Evolutionary conservation across 2,113 vertebrate genomes (phyloP).

Genomic region (Tor tambroides): DNA sequence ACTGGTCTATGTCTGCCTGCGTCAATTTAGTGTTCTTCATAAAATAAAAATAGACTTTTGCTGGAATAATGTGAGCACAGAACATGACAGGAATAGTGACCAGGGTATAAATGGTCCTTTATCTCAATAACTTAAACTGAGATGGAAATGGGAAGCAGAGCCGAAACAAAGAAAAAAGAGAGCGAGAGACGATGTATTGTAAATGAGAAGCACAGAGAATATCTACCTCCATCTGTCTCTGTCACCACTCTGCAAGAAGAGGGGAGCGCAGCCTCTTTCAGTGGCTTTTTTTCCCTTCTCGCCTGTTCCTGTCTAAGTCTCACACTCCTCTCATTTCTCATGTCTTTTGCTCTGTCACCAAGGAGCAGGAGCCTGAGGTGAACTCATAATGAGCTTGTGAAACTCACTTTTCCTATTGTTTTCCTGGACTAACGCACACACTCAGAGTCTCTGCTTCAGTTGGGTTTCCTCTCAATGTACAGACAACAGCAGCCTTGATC

Average conservation of each 20-base stretch:
- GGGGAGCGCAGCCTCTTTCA: conserved; percentile 11
- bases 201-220: conserved; percentile 35
- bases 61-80: background rate
- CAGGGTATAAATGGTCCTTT: background rate
- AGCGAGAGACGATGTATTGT: background rate
- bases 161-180: background rate
- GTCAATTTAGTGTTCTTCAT: background rate
- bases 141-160: background rate
- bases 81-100: background rate
- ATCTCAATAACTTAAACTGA: conserved; percentile 5
- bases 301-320: conserved; percentile 24
- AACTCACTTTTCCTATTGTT: conserved; percentile 46
- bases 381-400: conserved; percentile 52
- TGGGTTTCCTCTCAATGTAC: conserved; percentile 30
- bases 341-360: conserved; percentile 37
- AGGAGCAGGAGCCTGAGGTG: conserved; percentile 50
- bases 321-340: conserved; percentile 45
- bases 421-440: conserved; percentile 29
- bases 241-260: conserved; percentile 28
- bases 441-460: conserved; percentile 20
- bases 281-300: conserved; percentile 6
- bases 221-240: conserved; percentile 40
- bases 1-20: background rate
- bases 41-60: background rate
- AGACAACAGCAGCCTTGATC: conserved; percentile 43